These are phyloP conservation scores for Eudyptes chrysolophus DNA, from an alignment of 2,113 vertebrate species.

Conservation along the genomic window DNA sequence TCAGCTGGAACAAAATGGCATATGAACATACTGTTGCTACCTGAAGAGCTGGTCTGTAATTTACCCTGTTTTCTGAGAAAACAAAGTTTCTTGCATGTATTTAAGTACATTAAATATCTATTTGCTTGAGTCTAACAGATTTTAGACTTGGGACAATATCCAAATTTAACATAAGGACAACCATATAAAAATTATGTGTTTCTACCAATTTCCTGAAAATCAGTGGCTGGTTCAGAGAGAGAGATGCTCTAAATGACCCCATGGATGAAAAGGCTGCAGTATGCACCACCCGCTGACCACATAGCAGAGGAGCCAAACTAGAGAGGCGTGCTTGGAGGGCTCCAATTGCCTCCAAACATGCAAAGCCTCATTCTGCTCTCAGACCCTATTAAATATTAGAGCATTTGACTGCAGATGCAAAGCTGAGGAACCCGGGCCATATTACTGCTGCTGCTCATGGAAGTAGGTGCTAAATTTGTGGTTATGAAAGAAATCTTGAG, in stretches of 20 bases:
- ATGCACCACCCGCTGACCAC: background rate
- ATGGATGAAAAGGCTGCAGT: background rate
- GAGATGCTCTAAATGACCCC: background rate
- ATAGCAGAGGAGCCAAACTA: background rate
- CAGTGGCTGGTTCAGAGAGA: background rate
- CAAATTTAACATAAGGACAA: background rate
- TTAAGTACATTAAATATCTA: background rate
- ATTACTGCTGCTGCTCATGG: background rate
- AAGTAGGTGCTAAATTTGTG: background rate
- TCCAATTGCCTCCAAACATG: background rate
- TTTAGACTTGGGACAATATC: background rate
- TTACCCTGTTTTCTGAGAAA: background rate
- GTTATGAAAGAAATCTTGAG: background rate
- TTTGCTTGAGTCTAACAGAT: background rate
- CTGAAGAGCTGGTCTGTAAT: background rate
- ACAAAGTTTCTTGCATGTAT: background rate
- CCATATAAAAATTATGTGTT: fast-evolving
- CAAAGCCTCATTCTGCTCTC: background rate
- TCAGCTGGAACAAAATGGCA: background rate
- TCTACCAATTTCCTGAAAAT: background rate
- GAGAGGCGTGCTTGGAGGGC: background rate
- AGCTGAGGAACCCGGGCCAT: background rate
- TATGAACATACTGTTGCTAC: background rate
- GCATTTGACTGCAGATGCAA: background rate
- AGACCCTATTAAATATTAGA: background rate